A percentile compares a stretch with the other conserved stretches of the same genome.
Evolutionary conservation across 2,797 vertebrate species (phyloP).

Genomic region (Menidia menidia): DNA sequence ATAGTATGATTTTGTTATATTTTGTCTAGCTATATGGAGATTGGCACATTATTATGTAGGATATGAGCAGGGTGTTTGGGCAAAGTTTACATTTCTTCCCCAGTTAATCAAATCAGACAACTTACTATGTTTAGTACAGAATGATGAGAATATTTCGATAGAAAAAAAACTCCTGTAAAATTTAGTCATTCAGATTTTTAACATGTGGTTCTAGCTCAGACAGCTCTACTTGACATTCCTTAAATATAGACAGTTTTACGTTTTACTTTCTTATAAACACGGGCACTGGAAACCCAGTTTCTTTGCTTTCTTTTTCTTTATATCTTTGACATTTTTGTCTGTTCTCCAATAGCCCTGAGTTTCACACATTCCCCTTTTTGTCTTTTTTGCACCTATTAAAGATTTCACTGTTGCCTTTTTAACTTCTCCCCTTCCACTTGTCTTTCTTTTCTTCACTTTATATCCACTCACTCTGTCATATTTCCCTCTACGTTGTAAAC

Average conservation of each 20-base stretch:
- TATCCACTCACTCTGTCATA: conserved; percentile 22
- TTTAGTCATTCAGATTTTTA: not conserved
- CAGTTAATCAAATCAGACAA: not conserved
- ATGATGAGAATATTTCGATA: not conserved
- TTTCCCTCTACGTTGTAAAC: conserved; percentile 10
- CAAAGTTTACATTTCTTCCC: not conserved
- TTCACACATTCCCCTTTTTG: conserved; percentile 21
- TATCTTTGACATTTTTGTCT: conserved; percentile 20
- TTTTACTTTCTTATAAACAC: too few species aligned
- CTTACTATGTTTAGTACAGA: not conserved
- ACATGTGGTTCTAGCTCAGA: too few species aligned
- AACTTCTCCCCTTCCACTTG: conserved; percentile 11
- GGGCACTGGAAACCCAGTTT: too few species aligned
- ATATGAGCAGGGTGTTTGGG: not conserved
- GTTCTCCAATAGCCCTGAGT: conserved; percentile 25
- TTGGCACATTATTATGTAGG: too few species aligned
- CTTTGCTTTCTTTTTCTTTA: too few species aligned
- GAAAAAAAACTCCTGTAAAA: too few species aligned
- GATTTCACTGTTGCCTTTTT: conserved; percentile 20
- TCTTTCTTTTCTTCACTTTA: conserved; percentile 21
- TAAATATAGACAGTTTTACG: too few species aligned
- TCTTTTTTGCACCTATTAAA: not conserved
- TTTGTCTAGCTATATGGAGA: too few species aligned
- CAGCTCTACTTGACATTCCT: too few species aligned
- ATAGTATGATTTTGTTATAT: too few species aligned